Conservation (phyloP, 2,113 vertebrate species). For the Turnix velox region DNA sequence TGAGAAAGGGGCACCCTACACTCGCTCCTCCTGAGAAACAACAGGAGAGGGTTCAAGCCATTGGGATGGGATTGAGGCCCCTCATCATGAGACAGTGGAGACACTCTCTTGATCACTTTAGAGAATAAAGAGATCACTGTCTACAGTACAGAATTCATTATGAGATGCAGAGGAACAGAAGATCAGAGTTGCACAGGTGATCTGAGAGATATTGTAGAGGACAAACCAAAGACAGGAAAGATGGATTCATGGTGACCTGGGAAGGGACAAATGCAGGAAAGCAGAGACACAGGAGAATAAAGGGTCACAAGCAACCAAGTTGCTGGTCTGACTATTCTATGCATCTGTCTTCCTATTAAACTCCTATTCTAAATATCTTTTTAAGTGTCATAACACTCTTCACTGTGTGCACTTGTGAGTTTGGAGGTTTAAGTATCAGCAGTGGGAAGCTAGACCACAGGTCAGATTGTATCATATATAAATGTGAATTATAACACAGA, state of each 20-base stretch:
- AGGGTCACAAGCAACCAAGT: neutral
- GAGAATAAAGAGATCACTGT: neutral
- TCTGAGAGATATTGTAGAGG: neutral
- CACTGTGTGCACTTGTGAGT: neutral
- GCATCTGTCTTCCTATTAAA: neutral
- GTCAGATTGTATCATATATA: neutral
- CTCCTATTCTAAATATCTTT: neutral
- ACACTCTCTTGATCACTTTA: neutral
- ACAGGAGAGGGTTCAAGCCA: neutral
- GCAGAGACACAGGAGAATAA: neutral
- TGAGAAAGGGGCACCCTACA: neutral
- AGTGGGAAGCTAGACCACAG: neutral
- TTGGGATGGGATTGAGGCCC: rapidly evolving
- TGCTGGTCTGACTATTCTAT: no score
- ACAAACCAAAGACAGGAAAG: neutral
- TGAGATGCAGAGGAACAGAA: neutral
- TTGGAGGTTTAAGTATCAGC: neutral
- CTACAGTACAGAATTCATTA: neutral
- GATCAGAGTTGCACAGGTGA: neutral
- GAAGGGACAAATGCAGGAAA: neutral
- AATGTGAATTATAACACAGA: neutral
- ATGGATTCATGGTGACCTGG: rapidly evolving
- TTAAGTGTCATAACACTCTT: neutral
- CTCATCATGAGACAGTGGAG: rapidly evolving
- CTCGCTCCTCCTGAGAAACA: neutral